phyloP scores from a whole-genome alignment of 92 coral and sea anemone species.

The Zoanthus gigantus region DNA sequence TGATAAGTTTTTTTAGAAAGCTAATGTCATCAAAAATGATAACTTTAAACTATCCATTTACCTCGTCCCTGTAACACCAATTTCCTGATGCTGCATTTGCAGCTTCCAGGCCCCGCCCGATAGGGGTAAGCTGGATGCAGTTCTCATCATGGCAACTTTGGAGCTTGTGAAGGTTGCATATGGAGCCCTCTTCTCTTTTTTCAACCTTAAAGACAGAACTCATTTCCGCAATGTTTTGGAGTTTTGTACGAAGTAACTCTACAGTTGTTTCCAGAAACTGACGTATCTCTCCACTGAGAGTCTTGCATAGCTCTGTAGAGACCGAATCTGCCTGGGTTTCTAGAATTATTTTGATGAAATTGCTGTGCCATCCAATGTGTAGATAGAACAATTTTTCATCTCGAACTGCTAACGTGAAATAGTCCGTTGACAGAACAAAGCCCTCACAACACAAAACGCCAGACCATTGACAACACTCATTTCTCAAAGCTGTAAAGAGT shows the following conservation, averaged over 20 bases:
- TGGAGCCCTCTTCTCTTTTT: neutral
- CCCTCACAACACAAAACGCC: neutral
- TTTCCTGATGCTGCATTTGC: neutral
- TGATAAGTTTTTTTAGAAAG: neutral
- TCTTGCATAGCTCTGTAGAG: neutral
- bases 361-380: neutral
- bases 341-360: neutral
- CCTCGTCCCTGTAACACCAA: constrained; percentile 18
- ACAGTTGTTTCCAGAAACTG: constrained; percentile 18
- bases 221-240: neutral
- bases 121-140: neutral
- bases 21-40: neutral
- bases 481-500: neutral
- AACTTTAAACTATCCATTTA: neutral
- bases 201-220: neutral
- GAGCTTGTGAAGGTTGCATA: neutral
- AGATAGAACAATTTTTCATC: neutral
- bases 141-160: neutral
- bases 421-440: neutral
- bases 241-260: neutral
- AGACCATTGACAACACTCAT: constrained; percentile 13
- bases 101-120: constrained; percentile 14
- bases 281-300: constrained; percentile 9
- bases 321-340: neutral
- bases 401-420: neutral